Evolutionary conservation across 2,113 vertebrate species (phyloP), one percentile per base, ranked within the genome.

Genomic region (Sinocyclocheilus rhinocerous): DNA sequence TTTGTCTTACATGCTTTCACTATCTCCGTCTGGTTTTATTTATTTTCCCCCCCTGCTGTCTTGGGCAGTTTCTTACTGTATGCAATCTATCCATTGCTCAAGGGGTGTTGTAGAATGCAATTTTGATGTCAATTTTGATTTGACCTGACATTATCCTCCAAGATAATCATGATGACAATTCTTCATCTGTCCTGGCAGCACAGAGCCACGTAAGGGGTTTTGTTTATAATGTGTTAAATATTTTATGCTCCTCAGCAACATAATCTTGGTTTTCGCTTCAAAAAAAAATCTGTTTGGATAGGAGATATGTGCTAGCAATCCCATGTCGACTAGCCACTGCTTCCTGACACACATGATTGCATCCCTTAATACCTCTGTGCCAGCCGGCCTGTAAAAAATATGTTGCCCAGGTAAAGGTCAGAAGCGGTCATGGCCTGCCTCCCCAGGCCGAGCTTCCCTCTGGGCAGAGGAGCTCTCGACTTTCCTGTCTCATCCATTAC

Each of bases 401-500:
- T 84, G 39, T 88, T 11, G 67, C 79, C 26, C 86, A 90, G 87
- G 72, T 84, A 69, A 77, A 91, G 88, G 89, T 84, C 88, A 91
- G 83, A 84, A 81, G 75, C 89, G 88, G 90, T 87, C 89, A 86
- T 70, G 88, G 77, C 70, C 69, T 42, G 81, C 83, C 85, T 67
- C 61, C 88, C 75, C 84, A 69, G 79, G 61, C 86, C 36, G 75
- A 87, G 85, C 69, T 84, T 86, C 87, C 89, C 55, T 59, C 11
- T 48, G 76, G 88, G 85, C 63, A 81, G 70, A 82, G 36, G 59
- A 76, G 89, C 69, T 75, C 81, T 82, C 65, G 16, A 22, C 69
- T 77, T 72, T 77, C 76, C 57, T 72, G 88, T 89, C 90, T 39
- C 20, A 84, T 84, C 86, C 81, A 91, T 91, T 87, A 87, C 88